Conservation (phyloP, 2,113 vertebrate species). For the Kryptolebias marmoratus region DNA sequence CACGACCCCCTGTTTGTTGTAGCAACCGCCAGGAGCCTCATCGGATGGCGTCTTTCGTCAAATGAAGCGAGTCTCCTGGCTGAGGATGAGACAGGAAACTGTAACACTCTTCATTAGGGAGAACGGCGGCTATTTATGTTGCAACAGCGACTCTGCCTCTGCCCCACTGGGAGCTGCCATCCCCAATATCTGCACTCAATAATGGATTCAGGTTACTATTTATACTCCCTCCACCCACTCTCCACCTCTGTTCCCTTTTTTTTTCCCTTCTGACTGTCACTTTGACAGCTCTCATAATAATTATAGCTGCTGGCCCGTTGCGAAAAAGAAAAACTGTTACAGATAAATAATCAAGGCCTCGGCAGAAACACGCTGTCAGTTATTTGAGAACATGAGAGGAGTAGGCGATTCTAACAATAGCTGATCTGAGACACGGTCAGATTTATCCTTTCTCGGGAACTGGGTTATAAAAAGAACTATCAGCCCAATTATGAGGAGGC, state of each 20-base stretch:
- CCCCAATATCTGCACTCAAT: slow-evolving; percentile 73
- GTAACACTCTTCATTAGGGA: slow-evolving; percentile 57
- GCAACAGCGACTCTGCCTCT: slow-evolving; percentile 62
- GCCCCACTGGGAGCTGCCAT: slow-evolving; percentile 66
- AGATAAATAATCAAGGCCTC: slow-evolving; percentile 64
- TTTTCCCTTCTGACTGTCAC: slow-evolving; percentile 44
- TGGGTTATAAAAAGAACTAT: neutral
- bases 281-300: slow-evolving; percentile 54
- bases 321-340: slow-evolving; percentile 45
- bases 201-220: slow-evolving; percentile 77
- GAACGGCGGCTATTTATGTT: slow-evolving; percentile 71
- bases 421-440: slow-evolving; percentile 6
- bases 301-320: slow-evolving; percentile 67
- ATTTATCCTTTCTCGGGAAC: slow-evolving; percentile 1
- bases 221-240: slow-evolving; percentile 46
- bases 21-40: slow-evolving; percentile 16
- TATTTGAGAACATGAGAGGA: slow-evolving; percentile 49
- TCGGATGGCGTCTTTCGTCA: slow-evolving; percentile 42
- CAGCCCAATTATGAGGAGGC: neutral
- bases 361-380: slow-evolving; percentile 23
- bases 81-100: slow-evolving; percentile 46
- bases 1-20: slow-evolving; percentile 24
- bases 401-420: slow-evolving; percentile 42
- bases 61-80: slow-evolving; percentile 38
- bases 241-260: slow-evolving; percentile 29